Evolutionary conservation across 2,888 invertebrate genomes (phyloP).

Genomic region (Drosophila atroscutellata): DNA sequence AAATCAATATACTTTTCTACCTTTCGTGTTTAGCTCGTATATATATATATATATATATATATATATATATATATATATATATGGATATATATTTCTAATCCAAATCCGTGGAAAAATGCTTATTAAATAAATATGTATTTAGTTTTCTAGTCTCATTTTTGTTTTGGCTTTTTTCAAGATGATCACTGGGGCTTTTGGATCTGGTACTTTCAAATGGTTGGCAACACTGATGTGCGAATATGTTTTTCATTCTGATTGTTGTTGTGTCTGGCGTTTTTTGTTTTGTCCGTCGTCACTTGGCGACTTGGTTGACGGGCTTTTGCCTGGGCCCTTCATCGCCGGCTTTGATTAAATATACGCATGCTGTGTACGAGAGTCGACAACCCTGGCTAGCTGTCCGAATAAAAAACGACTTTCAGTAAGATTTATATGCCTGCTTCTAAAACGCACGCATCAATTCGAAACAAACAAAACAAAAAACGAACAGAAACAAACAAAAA

Average conservation of each 20-base stretch:
- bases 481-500: neutral
- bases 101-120: neutral
- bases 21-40: neutral
- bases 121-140: neutral
- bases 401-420: constrained; percentile 26
- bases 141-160: neutral
- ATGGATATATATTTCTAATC: neutral
- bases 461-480: neutral
- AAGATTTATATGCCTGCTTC: constrained; percentile 34
- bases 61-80: neutral
- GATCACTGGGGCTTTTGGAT: neutral
- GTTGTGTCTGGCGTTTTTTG: neutral
- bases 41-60: no score
- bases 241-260: neutral
- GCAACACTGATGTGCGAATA: constrained; percentile 1
- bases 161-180: neutral
- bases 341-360: constrained; percentile 45
- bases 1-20: neutral
- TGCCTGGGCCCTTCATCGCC: neutral
- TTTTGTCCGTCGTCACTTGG: constrained; percentile 23
- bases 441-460: constrained; percentile 13
- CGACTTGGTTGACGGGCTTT: neutral
- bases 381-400: constrained; percentile 32
- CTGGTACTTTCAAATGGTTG: neutral
- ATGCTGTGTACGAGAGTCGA: constrained; percentile 3